phyloP scores from a whole-genome alignment of 2,113 vertebrate species.

The human region DNA sequence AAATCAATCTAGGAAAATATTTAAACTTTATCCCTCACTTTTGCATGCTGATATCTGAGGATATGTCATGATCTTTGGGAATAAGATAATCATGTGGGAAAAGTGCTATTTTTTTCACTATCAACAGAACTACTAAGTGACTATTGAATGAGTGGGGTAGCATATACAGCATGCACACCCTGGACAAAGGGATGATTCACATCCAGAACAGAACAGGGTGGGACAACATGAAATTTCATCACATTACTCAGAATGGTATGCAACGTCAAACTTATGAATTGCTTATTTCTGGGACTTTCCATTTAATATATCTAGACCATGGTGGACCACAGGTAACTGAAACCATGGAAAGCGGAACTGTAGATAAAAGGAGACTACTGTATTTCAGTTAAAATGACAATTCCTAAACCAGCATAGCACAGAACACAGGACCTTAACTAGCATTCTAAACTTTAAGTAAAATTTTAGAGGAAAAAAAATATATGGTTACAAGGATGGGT shows the following conservation, averaged over 20 bases:
- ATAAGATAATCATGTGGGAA: neutral
- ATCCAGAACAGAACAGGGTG: too few relatives aligned
- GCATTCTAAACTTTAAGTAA: neutral
- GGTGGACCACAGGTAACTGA: neutral
- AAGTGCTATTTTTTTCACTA: neutral
- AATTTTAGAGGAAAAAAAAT: neutral
- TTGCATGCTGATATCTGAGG: neutral
- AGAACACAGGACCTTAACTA: neutral
- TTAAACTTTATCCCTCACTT: neutral
- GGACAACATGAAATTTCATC: neutral
- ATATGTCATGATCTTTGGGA: neutral
- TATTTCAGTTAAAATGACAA: constrained; percentile 19
- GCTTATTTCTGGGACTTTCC: neutral
- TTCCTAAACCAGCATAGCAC: neutral
- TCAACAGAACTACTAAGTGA: neutral
- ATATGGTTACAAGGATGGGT: neutral
- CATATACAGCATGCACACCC: neutral
- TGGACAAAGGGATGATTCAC: neutral
- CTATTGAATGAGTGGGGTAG: neutral
- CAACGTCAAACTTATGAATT: neutral
- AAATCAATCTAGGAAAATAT: neutral
- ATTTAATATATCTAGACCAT: neutral
- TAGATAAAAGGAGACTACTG: neutral
- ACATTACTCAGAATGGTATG: neutral
- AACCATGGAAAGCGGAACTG: neutral